A percentile compares a stretch with the other conserved stretches of the same genome.
Evolutionary conservation across 2,113 vertebrate species (phyloP).

Genomic region (Empidonax traillii): DNA sequence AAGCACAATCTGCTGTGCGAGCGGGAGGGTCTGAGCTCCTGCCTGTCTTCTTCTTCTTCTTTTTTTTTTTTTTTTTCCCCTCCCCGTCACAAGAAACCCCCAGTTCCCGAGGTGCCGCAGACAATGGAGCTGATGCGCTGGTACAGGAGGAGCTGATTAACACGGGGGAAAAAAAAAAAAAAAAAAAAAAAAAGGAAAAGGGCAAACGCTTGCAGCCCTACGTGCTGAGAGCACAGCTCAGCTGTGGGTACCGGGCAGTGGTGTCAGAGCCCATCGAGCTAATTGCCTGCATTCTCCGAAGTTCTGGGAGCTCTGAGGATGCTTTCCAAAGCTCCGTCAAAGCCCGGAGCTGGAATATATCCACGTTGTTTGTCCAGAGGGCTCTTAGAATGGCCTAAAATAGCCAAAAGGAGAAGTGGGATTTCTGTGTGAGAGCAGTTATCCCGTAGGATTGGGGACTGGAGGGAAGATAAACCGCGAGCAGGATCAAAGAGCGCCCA

Average conservation of each 20-base stretch:
- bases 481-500: neutral
- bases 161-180: neutral
- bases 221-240: neutral
- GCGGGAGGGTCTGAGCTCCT: conserved; percentile 13
- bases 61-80: neutral
- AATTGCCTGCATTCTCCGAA: neutral
- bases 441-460: neutral
- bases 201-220: neutral
- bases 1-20: neutral
- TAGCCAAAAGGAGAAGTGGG: neutral
- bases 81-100: conserved; percentile 50
- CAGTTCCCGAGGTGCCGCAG: conserved; percentile 69
- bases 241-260: neutral
- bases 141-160: conserved; percentile 43
- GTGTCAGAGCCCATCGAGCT: neutral
- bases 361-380: neutral
- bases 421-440: neutral
- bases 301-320: conserved; percentile 6
- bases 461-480: neutral
- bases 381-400: conserved; percentile 9
- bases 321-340: neutral
- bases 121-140: conserved; percentile 82
- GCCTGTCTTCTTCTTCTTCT: conserved; percentile 33
- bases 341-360: neutral
- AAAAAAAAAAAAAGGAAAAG: neutral